Evolutionary conservation across 1,140 invertebrate genomes (phyloP), one percentile per base, ranked within the genome.

Genomic region (Vollenhovia emeryi): DNA sequence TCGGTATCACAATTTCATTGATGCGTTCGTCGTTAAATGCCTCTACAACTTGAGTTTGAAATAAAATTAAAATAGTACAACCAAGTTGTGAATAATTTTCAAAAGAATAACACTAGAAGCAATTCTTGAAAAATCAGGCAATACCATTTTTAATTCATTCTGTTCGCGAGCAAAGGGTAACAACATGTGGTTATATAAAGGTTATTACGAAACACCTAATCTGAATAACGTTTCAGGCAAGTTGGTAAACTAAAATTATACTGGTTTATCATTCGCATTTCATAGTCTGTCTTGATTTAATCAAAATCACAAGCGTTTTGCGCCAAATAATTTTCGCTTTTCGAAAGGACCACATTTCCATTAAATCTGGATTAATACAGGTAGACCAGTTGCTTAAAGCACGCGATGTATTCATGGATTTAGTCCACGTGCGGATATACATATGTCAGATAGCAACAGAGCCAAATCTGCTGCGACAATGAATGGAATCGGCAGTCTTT

Each of bases 161-260:
- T 43, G 0, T n/a, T 55, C 5, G 27, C 48, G 18, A 66, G 50
- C 43, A 43, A 73, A 62, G 64, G 64, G 59, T 84, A 80, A 89
- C 45, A 86, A 88, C 64, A 85, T 50, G 73, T 79, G 64, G 74
- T 89, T 89, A 89, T 85, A 86, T 89, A 89, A 89, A 89, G 87
- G 85, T 87, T 86, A 84, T 89, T 89, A 89, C 79, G 88, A 89
- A 89, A 89, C 85, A 79, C 18, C 87, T 86, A 89, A 89, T 88
- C 84, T 87, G 80, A 86, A 89, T 89, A 89, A 87, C 68, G 75
- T 88, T 88, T 79, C 83, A 76, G 43, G 24, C 48, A 0, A 71
- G 64, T 50, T 59, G 30, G 30, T 78, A 50, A 11, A 80, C 18
- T 71, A 59, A 52, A 82, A 82, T n/a, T 73, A 40, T 69, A 59